Percentiles rank a stretch among this genome's conserved stretches.
Evolutionary conservation across 2,113 vertebrate genomes (phyloP).

Genomic region (Ophiodon elongatus): DNA sequence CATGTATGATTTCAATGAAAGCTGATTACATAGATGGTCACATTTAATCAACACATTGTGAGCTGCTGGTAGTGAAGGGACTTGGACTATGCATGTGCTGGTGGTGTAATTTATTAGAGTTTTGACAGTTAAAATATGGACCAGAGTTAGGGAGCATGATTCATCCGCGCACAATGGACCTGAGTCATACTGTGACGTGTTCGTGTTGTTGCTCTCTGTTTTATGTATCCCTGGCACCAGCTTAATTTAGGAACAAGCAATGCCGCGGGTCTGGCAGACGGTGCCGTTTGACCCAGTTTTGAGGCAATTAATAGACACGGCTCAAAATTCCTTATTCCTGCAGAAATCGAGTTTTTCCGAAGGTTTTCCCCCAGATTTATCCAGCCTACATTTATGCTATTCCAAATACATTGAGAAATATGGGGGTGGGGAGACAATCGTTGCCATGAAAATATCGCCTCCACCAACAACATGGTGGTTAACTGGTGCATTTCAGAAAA

Average conservation of each 20-base stretch:
- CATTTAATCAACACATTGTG: conserved; percentile 34
- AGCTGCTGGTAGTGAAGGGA: background rate
- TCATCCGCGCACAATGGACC: conserved; percentile 45
- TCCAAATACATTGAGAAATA: background rate
- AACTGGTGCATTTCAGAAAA: background rate
- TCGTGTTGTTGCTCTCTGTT: conserved; percentile 27
- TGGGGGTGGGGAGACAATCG: background rate
- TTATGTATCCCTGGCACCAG: conserved; percentile 35
- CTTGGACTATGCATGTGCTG: conserved; percentile 9
- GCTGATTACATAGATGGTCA: conserved; percentile 27
- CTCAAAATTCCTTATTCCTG: conserved; percentile 16
- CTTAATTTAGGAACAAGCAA: conserved; percentile 36
- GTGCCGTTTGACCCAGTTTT: conserved; percentile 38
- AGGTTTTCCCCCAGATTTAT: background rate
- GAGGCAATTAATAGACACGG: conserved; percentile 11
- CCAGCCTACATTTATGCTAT: background rate
- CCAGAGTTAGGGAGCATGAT: conserved; percentile 44
- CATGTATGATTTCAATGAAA: conserved; percentile 36
- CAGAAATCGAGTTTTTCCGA: background rate
- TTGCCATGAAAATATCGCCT: background rate
- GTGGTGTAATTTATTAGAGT: conserved; percentile 32
- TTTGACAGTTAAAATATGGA: conserved; percentile 46
- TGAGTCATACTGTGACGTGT: conserved; percentile 51
- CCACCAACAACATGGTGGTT: conserved; percentile 4
- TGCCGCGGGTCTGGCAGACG: background rate